Percentiles rank a stretch among this genome's conserved stretches.
Conservation (phyloP, 2,888 invertebrate genomes). For the Agrotis ipsilon region DNA sequence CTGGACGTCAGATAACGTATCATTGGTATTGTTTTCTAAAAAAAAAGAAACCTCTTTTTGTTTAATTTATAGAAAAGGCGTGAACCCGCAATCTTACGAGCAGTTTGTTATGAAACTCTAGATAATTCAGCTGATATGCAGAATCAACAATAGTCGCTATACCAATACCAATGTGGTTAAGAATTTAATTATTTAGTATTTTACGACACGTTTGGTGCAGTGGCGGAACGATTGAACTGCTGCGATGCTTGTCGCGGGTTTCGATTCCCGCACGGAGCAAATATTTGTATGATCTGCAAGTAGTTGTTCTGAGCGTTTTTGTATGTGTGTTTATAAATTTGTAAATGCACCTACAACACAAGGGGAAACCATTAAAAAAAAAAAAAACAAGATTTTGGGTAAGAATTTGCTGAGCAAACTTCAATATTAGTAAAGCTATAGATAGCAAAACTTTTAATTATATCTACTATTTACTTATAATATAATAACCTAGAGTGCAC, state of each 20-base stretch:
- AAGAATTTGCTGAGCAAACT: neutral
- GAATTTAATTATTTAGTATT: neutral
- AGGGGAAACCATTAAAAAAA: too few relatives aligned
- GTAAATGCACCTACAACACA: too few relatives aligned
- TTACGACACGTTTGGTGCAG: too few relatives aligned
- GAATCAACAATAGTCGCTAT: conserved; percentile 10
- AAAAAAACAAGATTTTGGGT: neutral
- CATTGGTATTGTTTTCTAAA: conserved; percentile 28
- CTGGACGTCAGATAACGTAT: conserved; percentile 44
- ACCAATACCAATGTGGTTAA: neutral
- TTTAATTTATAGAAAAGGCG: conserved; percentile 38
- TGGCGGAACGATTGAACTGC: too few relatives aligned
- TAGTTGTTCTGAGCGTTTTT: too few relatives aligned
- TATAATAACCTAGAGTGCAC: too few relatives aligned
- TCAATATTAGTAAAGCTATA: neutral
- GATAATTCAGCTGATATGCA: conserved; percentile 38
- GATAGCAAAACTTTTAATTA: neutral
- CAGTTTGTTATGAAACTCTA: conserved; percentile 44
- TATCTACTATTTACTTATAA: too few relatives aligned
- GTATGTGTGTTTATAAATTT: too few relatives aligned
- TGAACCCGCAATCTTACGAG: conserved; percentile 34
- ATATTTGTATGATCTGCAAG: too few relatives aligned
- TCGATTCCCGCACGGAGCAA: too few relatives aligned
- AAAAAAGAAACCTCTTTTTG: conserved; percentile 27
- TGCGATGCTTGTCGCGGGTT: too few relatives aligned